Evolutionary conservation across 2,797 vertebrate genomes (phyloP).

Genomic region (Rhinella marina): DNA sequence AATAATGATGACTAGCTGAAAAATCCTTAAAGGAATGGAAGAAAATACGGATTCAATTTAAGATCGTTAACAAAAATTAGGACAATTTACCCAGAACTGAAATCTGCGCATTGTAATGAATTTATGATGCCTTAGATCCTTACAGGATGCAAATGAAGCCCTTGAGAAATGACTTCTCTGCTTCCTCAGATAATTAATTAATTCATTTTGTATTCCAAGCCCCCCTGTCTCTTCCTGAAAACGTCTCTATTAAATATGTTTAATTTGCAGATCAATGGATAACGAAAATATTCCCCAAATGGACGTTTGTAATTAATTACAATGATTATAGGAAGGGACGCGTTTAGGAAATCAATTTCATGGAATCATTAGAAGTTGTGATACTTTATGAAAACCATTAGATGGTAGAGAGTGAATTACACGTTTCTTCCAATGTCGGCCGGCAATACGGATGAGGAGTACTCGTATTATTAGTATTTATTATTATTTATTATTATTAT

Average conservation of each 20-base stretch:
- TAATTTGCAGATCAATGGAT: constrained; percentile 56
- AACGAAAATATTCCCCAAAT: constrained; percentile 24
- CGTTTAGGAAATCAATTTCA: constrained; percentile 19
- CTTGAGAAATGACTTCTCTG: constrained; percentile 32
- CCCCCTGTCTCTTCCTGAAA: neutral
- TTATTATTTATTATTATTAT: neutral
- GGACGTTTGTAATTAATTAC: constrained; percentile 58
- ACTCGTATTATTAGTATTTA: neutral
- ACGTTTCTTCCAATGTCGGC: neutral
- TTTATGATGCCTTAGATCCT: neutral
- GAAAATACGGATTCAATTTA: neutral
- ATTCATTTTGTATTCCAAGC: constrained; percentile 19
- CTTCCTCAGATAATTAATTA: constrained; percentile 26
- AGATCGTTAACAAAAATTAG: neutral
- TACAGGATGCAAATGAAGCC: neutral
- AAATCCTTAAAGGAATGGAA: neutral
- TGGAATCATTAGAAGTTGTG: neutral
- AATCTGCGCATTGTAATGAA: neutral
- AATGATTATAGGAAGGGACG: constrained; percentile 13
- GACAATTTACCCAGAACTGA: constrained; percentile 6
- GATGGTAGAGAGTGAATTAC: neutral
- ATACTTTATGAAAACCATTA: neutral
- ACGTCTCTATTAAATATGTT: constrained; percentile 56
- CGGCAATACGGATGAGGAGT: neutral
- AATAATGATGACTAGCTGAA: neutral